phyloP scores from a whole-genome alignment of 2,888 invertebrate genomes.

The Diarsia dahlii region DNA sequence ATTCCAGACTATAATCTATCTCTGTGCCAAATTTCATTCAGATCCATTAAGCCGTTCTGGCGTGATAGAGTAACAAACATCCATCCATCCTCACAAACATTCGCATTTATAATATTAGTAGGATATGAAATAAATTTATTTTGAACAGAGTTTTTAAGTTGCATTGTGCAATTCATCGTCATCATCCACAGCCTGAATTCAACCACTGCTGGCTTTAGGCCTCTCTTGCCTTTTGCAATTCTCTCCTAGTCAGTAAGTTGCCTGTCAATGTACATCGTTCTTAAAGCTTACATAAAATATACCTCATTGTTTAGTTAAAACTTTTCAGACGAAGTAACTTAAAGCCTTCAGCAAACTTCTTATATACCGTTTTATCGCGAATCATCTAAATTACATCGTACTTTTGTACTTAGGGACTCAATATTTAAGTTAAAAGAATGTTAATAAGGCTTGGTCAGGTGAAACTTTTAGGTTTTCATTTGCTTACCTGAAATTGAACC shows the following conservation, averaged over 20 bases:
- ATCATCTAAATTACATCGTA: slow-evolving; percentile 39
- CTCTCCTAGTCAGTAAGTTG: neutral
- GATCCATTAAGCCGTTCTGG: no score
- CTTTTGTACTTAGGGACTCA: slow-evolving; percentile 22
- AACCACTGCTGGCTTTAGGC: no score
- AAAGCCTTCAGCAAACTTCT: slow-evolving; percentile 18
- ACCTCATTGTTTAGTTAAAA: slow-evolving; percentile 26
- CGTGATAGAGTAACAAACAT: no score
- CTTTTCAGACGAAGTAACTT: slow-evolving; percentile 26
- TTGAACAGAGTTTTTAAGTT: neutral
- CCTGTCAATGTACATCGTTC: neutral
- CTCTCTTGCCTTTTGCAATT: neutral
- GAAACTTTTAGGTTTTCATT: slow-evolving; percentile 30
- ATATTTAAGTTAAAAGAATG: slow-evolving; percentile 34
- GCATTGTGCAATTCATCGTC: neutral
- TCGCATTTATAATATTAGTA: no score
- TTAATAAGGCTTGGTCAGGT: slow-evolving; percentile 14
- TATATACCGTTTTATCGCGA: slow-evolving; percentile 28
- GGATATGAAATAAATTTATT: no score
- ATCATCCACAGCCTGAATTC: no score
- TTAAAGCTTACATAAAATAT: slow-evolving; percentile 3
- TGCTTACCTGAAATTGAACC: slow-evolving; percentile 35
- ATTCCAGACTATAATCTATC: no score
- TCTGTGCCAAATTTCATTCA: no score
- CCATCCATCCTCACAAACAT: no score